A percentile compares a stretch with the other conserved stretches of the same genome.
These are phyloP conservation scores for Dendropsophus ebraccatus DNA, from an alignment of 2,113 vertebrate genomes.

Conservation along the genomic window DNA sequence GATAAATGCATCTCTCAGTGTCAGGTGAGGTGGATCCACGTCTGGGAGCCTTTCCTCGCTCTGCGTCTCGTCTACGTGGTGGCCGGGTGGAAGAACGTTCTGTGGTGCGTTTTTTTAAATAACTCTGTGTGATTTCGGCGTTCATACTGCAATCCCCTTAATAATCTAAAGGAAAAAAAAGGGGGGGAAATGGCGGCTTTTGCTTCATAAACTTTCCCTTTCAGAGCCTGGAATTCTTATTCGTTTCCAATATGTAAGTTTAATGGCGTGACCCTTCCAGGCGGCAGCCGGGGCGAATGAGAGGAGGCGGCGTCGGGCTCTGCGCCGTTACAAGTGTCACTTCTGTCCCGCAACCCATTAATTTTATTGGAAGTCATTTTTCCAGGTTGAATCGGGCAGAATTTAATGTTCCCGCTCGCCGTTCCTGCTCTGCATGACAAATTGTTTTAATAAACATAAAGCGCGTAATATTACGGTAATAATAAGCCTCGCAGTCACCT, in stretches of 20 bases:
- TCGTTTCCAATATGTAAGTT: conserved; percentile 87
- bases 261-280: conserved; percentile 91
- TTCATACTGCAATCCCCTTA: conserved; percentile 67
- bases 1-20: no score
- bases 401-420: conserved; percentile 98
- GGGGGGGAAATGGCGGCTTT: conserved; percentile 62
- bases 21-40: no score
- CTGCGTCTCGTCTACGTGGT: no score
- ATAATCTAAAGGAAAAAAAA: conserved; percentile 69
- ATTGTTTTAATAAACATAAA: conserved; percentile 99
- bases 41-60: no score
- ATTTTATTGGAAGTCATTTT: conserved; percentile 96
- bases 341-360: conserved; percentile 81
- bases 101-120: conserved; percentile 61
- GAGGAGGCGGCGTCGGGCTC: conserved; percentile 81
- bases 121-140: conserved; percentile 69
- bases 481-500: conserved; percentile 98
- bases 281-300: conserved; percentile 89
- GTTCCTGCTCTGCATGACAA: conserved; percentile 99
- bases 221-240: conserved; percentile 75
- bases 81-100: conserved; percentile 67
- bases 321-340: conserved; percentile 75
- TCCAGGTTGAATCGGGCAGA: conserved; percentile 89
- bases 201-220: conserved; percentile 75
- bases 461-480: conserved; percentile 99